Conservation (phyloP, 2,888 invertebrate genomes). For the Chymomyza fuscimana region DNA sequence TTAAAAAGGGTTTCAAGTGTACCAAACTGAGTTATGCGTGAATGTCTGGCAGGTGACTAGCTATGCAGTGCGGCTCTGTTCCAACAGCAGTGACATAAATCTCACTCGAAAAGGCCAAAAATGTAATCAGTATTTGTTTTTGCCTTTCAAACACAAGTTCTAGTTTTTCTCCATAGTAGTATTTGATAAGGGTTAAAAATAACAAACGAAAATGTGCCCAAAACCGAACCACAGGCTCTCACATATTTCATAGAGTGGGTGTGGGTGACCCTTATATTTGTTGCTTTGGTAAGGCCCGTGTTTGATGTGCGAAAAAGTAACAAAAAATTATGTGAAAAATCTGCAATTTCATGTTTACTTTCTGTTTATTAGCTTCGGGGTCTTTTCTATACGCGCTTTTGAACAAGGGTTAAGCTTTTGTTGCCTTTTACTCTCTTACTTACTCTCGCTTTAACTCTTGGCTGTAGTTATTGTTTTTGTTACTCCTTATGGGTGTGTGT, state of each 20-base stretch:
- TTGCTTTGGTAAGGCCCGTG: constrained; percentile 39
- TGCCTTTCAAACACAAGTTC: background rate
- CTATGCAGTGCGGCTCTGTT: background rate
- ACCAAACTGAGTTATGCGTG: background rate
- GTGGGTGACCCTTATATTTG: constrained; percentile 55
- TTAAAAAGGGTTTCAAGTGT: background rate
- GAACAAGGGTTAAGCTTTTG: constrained; percentile 2
- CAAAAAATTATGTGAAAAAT: constrained; percentile 65
- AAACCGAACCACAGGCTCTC: constrained; percentile 29
- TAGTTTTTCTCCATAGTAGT: background rate
- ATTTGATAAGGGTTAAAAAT: constrained; percentile 58
- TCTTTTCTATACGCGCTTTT: background rate
- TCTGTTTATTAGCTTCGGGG: constrained; percentile 32
- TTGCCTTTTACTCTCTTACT: background rate
- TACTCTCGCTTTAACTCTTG: constrained; percentile 6
- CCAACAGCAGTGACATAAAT: constrained; percentile 36
- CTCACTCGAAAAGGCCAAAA: constrained; percentile 18
- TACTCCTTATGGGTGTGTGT: constrained; percentile 35
- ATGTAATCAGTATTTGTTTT: constrained; percentile 44
- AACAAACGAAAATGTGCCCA: constrained; percentile 30
- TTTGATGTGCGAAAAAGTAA: constrained; percentile 1
- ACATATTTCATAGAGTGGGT: constrained; percentile 9
- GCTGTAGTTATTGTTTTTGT: constrained; percentile 18
- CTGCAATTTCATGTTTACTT: constrained; percentile 64
- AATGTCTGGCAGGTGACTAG: background rate